A percentile compares a stretch with the other conserved stretches of the same genome.
phyloP scores from a whole-genome alignment of 2,888 invertebrate species.

The Clanis bilineata region DNA sequence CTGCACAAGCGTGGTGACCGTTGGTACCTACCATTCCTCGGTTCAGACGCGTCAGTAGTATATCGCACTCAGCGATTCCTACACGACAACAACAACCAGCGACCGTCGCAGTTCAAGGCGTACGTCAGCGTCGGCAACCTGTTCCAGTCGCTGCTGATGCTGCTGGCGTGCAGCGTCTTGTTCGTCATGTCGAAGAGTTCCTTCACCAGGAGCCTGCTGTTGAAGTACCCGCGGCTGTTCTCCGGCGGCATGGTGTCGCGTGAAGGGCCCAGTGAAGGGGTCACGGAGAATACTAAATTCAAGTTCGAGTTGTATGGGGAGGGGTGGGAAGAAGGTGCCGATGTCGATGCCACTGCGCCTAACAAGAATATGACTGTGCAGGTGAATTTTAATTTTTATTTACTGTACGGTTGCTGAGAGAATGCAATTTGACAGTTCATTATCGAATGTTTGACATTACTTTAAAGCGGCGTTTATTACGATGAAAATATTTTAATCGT shows the following conservation, averaged over 20 bases:
- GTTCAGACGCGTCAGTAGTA: constrained; percentile 92
- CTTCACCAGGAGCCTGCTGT: constrained; percentile 44
- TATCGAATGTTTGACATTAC: too few species aligned
- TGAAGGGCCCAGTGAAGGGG: constrained; percentile 84
- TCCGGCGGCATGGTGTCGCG: constrained; percentile 86
- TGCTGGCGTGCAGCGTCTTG: constrained; percentile 80
- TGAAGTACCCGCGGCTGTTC: constrained; percentile 78
- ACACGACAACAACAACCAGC: constrained; percentile 84
- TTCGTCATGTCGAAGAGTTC: constrained; percentile 39
- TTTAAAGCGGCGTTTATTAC: too few species aligned
- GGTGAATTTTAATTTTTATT: constrained; percentile 79
- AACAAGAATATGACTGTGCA: constrained; percentile 85
- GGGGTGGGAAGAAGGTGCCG: constrained; percentile 86
- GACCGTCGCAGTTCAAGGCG: constrained; percentile 90
- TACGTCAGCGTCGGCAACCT: constrained; percentile 83
- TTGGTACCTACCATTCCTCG: constrained; percentile 91
- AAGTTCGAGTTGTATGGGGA: constrained; percentile 86
- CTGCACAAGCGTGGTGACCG: constrained; percentile 72
- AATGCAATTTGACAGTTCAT: too few species aligned
- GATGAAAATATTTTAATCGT: too few species aligned
- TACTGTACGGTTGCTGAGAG: too few species aligned
- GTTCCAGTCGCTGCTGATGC: constrained; percentile 62
- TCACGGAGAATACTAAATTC: constrained; percentile 84
- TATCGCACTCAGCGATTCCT: constrained; percentile 90
- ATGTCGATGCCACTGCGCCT: constrained; percentile 80